Percentiles rank a stretch among this genome's conserved stretches.
phyloP scores from a whole-genome alignment of 2,888 invertebrate genomes.

The Pterobdella sp. region DNA sequence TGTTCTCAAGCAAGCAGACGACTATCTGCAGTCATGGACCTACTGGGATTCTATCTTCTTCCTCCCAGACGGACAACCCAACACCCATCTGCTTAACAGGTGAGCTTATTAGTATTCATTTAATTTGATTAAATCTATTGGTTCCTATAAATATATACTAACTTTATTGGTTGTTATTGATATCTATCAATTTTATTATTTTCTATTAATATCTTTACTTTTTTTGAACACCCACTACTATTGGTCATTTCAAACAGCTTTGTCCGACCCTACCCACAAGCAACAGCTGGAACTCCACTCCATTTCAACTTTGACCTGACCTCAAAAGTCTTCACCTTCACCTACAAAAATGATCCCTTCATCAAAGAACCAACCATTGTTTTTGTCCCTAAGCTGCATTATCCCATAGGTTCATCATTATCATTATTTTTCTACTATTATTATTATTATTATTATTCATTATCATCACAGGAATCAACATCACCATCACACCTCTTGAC shows the following conservation, averaged over 20 bases:
- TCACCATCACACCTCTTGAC: background rate
- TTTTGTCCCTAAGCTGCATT: conserved; percentile 39
- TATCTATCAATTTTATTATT: too few species aligned
- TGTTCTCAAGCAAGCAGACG: conserved; percentile 39
- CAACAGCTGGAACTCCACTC: conserved; percentile 39
- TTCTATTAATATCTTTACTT: too few species aligned
- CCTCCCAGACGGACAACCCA: conserved; percentile 34
- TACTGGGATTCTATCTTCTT: conserved; percentile 43
- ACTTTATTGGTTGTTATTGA: too few species aligned
- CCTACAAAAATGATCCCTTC: conserved; percentile 33
- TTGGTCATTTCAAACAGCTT: too few species aligned
- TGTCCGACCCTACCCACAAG: conserved; percentile 39
- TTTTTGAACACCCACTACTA: too few species aligned
- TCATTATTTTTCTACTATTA: too few species aligned
- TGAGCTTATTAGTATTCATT: too few species aligned
- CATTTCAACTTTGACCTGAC: conserved; percentile 36
- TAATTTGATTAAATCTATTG: too few species aligned
- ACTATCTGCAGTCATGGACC: conserved; percentile 42
- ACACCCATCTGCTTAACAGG: conserved; percentile 32
- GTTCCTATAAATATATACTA: too few species aligned
- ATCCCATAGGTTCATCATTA: too few species aligned
- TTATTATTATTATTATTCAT: too few species aligned
- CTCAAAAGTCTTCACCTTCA: conserved; percentile 33
- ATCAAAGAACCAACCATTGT: conserved; percentile 39
- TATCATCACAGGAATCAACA: background rate